Evolutionary conservation across 2,113 vertebrate genomes (phyloP).

Genomic region (Tetrax tetrax): DNA sequence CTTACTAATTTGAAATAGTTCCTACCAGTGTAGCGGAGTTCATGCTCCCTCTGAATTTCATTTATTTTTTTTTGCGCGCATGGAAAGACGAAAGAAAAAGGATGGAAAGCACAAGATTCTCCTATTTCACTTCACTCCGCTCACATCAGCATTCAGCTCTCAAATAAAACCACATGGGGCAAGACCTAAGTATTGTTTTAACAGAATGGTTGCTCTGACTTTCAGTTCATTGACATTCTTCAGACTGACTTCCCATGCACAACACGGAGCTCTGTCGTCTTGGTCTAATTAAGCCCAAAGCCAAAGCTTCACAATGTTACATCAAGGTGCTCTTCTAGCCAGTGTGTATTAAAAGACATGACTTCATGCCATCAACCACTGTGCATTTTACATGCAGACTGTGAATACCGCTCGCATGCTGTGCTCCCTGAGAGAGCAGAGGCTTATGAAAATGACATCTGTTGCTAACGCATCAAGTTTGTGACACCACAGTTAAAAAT

Average conservation of each 20-base stretch:
- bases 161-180: slow-evolving; percentile 29
- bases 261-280: background rate
- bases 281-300: slow-evolving; percentile 38
- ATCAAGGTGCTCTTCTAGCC: slow-evolving; percentile 47
- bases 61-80: background rate
- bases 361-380: slow-evolving; percentile 6
- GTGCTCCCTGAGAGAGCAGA: slow-evolving; percentile 30
- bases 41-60: background rate
- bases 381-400: background rate
- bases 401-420: background rate
- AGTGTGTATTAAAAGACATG: background rate
- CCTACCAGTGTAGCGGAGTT: background rate
- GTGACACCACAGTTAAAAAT: slow-evolving; percentile 48
- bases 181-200: slow-evolving; percentile 46
- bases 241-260: slow-evolving; percentile 37
- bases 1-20: background rate
- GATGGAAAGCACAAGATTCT: slow-evolving; percentile 1
- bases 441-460: slow-evolving; percentile 54
- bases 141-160: slow-evolving; percentile 51
- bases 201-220: slow-evolving; percentile 47
- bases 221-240: slow-evolving; percentile 46
- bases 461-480: slow-evolving; percentile 54
- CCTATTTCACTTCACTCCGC: background rate
- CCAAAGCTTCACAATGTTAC: slow-evolving; percentile 32
- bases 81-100: background rate